Evolutionary conservation across 2,888 invertebrate genomes (phyloP).

Genomic region (Eupithecia dodoneata): DNA sequence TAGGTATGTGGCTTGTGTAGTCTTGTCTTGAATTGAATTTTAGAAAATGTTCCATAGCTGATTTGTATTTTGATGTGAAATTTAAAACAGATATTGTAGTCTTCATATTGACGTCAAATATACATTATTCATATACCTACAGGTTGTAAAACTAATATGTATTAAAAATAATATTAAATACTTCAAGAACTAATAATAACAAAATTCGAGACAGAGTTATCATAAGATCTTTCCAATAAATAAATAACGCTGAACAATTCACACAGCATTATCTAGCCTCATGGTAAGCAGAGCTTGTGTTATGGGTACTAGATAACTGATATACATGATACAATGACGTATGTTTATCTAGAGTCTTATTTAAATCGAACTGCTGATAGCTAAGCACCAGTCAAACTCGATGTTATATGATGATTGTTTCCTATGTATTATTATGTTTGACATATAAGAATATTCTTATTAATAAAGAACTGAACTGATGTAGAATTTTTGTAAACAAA

Average conservation of each 20-base stretch:
- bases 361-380: neutral
- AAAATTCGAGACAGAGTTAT: neutral
- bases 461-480: too few relatives aligned
- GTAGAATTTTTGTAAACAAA: too few relatives aligned
- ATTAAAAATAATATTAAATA: neutral
- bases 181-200: neutral
- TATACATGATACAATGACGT: too few relatives aligned
- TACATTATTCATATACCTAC: neutral
- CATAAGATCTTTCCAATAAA: too few relatives aligned
- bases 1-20: neutral
- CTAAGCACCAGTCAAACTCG: neutral
- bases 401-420: too few relatives aligned
- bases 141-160: neutral
- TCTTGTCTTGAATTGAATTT: neutral
- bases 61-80: slow-evolving; percentile 2
- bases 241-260: too few relatives aligned
- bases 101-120: neutral
- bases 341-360: too few relatives aligned
- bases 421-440: too few relatives aligned
- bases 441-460: too few relatives aligned
- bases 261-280: too few relatives aligned
- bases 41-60: neutral
- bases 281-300: too few relatives aligned
- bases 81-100: neutral
- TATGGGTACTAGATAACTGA: too few relatives aligned